phyloP scores from a whole-genome alignment of 2,113 vertebrate genomes.

The Bufo bufo region DNA sequence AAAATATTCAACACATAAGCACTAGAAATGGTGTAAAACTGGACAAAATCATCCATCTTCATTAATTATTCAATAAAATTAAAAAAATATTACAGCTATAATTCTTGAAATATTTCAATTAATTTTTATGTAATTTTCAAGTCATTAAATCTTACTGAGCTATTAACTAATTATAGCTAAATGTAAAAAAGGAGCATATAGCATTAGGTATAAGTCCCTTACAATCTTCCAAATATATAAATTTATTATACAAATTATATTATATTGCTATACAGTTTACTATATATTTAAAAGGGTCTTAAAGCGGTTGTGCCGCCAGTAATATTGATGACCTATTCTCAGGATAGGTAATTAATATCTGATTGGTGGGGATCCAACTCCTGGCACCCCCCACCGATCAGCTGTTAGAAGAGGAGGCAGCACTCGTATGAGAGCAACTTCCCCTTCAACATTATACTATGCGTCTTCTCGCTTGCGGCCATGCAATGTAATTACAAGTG shows the following conservation, averaged over 20 bases:
- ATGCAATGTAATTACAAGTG: too few species aligned
- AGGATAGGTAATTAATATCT: too few species aligned
- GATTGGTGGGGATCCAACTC: too few species aligned
- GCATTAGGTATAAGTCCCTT: neutral
- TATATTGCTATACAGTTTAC: neutral
- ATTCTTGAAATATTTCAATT: conserved; percentile 4
- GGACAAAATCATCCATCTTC: conserved; percentile 26
- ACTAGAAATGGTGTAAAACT: conserved; percentile 18
- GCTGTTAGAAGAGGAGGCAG: too few species aligned
- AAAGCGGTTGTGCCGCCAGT: too few species aligned
- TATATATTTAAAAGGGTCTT: neutral
- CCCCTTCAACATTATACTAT: too few species aligned
- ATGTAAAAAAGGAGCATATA: neutral
- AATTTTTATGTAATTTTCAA: conserved; percentile 25
- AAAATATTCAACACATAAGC: conserved; percentile 38
- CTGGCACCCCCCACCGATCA: too few species aligned
- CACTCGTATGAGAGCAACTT: too few species aligned
- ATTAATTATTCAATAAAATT: conserved; percentile 46
- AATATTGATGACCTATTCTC: too few species aligned
- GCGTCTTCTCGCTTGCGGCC: too few species aligned
- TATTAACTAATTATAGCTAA: neutral
- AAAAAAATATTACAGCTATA: conserved; percentile 18
- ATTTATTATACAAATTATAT: neutral
- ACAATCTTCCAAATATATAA: neutral
- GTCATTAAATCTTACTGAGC: neutral